Conservation (phyloP, 2,113 vertebrate genomes). For the Tympanuchus pallidicinctus region DNA sequence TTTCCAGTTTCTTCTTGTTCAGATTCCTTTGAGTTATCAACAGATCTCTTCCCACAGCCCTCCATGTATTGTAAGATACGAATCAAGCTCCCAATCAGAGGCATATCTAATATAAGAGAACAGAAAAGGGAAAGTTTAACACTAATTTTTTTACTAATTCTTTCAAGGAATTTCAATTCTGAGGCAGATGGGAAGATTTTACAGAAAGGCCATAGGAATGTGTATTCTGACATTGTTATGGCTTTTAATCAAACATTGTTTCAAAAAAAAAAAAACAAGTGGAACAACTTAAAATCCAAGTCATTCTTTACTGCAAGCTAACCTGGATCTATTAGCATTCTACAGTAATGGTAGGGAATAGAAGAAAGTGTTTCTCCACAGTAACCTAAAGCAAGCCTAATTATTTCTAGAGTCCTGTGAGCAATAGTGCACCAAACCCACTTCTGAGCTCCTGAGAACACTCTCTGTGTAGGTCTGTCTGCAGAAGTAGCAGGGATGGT, state of each 20-base stretch:
- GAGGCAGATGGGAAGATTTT: neutral
- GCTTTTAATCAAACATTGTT: neutral
- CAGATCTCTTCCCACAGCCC: conserved; percentile 74
- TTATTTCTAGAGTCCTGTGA: neutral
- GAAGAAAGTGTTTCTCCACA: neutral
- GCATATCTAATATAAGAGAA: conserved; percentile 73
- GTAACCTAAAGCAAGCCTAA: neutral
- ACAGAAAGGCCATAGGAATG: neutral
- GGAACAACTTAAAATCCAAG: neutral
- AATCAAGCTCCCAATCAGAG: conserved; percentile 86
- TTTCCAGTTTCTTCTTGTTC: conserved; percentile 54
- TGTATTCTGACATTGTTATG: neutral
- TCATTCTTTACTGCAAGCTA: neutral
- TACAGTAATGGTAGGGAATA: neutral
- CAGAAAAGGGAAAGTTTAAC: neutral
- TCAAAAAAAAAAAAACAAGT: neutral
- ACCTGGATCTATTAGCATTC: neutral
- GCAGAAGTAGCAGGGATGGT: neutral
- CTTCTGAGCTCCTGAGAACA: neutral
- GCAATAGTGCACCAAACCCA: neutral
- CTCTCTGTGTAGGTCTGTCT: neutral
- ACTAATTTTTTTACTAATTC: neutral
- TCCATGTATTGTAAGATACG: conserved; percentile 85
- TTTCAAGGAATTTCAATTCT: neutral
- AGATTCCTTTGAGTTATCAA: conserved; percentile 30